A percentile compares a stretch with the other conserved stretches of the same genome.
Evolutionary conservation across 2,888 invertebrate species (phyloP).

Genomic region (Scrobipalpa atriplicella): DNA sequence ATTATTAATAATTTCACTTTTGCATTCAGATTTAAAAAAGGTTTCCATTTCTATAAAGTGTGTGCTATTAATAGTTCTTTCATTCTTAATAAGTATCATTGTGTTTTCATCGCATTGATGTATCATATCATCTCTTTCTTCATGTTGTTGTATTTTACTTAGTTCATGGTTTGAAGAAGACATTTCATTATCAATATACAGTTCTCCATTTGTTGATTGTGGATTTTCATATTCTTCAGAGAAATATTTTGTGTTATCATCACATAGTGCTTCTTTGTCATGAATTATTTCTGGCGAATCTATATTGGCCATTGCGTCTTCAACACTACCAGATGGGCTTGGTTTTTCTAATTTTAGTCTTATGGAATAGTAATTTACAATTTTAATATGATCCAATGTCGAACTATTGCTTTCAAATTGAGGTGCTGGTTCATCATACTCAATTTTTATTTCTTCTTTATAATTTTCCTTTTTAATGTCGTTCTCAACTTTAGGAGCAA

Average conservation of each 20-base stretch:
- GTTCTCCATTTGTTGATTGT: too few relatives aligned
- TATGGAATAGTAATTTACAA: not conserved
- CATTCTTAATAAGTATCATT: not conserved
- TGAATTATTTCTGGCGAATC: not conserved
- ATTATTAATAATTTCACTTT: too few relatives aligned
- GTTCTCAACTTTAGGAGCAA: not conserved
- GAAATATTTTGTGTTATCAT: not conserved
- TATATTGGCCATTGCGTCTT: not conserved
- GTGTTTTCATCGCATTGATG: not conserved
- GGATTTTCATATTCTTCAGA: too few relatives aligned
- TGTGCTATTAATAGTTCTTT: not conserved
- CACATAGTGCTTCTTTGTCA: not conserved
- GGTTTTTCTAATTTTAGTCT: not conserved
- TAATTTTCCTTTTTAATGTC: too few relatives aligned
- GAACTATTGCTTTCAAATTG: not conserved
- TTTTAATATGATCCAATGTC: not conserved
- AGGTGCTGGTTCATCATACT: not conserved
- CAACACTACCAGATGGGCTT: not conserved
- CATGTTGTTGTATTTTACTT: slow-evolving; percentile 2
- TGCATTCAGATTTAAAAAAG: too few relatives aligned
- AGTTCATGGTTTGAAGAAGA: not conserved
- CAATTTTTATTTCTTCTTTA: too few relatives aligned
- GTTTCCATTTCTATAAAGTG: too few relatives aligned
- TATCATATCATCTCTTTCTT: not conserved
- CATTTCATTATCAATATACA: not conserved